Evolutionary conservation across 2,113 vertebrate genomes (phyloP).

Genomic region (Pachyramphus minor): DNA sequence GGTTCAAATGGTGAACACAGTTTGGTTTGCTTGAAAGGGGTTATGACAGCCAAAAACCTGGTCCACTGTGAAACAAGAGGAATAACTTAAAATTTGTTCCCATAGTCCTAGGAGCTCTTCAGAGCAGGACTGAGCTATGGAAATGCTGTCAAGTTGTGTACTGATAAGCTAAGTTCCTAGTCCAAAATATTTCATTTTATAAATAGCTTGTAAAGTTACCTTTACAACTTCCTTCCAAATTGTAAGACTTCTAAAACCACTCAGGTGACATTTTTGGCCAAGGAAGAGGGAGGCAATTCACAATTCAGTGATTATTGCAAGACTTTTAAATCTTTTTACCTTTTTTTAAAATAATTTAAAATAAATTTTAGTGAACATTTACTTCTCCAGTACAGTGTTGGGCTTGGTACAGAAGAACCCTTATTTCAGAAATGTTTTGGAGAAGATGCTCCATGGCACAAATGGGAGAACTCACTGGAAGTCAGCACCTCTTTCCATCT

Average conservation of each 20-base stretch:
- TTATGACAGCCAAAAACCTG: background rate
- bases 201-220: background rate
- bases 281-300: background rate
- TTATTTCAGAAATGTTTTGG: background rate
- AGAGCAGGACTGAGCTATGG: background rate
- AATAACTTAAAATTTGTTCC: background rate
- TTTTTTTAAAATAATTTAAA: background rate
- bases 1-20: background rate
- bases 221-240: background rate
- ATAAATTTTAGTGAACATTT: background rate
- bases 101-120: background rate
- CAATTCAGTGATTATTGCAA: background rate
- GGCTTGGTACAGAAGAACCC: background rate
- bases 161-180: background rate
- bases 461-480: background rate
- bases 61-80: background rate
- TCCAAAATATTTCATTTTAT: background rate
- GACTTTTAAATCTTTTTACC: background rate
- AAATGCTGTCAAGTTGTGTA: background rate
- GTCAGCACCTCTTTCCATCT: background rate
- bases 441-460: background rate
- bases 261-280: background rate
- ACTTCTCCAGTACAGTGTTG: background rate
- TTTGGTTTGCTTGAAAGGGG: background rate
- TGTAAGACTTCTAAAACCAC: background rate